A percentile compares a stretch with the other conserved stretches of the same genome.
phyloP scores from a whole-genome alignment of 2,797 vertebrate species.

The Cirrhinus mrigala region DNA sequence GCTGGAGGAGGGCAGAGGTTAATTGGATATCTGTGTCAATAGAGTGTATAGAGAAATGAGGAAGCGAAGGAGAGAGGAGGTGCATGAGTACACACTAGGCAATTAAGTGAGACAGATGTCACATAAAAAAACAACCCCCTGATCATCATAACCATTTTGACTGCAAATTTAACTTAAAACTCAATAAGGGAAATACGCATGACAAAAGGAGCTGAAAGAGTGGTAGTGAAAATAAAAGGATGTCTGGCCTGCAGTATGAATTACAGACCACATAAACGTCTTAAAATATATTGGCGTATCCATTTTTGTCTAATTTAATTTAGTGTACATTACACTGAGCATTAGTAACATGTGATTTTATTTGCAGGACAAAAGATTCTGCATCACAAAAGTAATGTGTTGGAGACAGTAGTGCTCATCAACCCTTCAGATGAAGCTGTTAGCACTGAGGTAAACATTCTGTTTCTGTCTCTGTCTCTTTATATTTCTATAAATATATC shows the following conservation, averaged over 20 bases:
- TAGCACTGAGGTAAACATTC: conserved; percentile 88
- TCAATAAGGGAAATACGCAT: not conserved
- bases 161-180: not conserved
- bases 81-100: conserved; percentile 2
- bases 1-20: conserved; percentile 24
- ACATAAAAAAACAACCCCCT: not conserved
- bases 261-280: conserved; percentile 20
- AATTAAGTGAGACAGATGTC: not conserved
- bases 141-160: not conserved
- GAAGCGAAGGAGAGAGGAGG: conserved; percentile 36
- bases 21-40: not conserved
- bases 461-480: not conserved
- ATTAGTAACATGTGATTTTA: not conserved
- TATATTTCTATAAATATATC: conserved; percentile 6
- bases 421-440: conserved; percentile 98
- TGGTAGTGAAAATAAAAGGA: not conserved
- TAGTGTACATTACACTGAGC: not conserved
- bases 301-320: not conserved
- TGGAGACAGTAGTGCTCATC: conserved; percentile 97
- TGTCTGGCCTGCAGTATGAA: not conserved
- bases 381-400: conserved; percentile 94
- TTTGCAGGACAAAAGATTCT: conserved; percentile 94
- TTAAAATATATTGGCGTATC: not conserved
- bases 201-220: conserved; percentile 4
- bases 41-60: conserved; percentile 26